Evolutionary conservation across 2,113 vertebrate genomes (phyloP).

Genomic region (Gavialis gangeticus): DNA sequence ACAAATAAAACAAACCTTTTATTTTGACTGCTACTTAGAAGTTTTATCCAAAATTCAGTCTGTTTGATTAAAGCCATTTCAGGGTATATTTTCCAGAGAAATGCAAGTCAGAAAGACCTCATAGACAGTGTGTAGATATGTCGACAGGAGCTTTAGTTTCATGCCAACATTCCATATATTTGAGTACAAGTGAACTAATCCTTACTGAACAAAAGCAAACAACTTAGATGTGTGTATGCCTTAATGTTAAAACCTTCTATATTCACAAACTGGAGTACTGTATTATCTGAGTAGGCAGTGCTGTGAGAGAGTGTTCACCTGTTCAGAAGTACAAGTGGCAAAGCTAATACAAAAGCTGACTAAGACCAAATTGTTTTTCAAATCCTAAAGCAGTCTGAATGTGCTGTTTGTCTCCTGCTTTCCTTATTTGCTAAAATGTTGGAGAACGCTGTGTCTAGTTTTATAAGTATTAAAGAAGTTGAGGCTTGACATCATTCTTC

Average conservation of each 20-base stretch:
- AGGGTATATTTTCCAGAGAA: slow-evolving; percentile 77
- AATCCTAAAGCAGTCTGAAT: slow-evolving; percentile 33
- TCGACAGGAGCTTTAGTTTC: slow-evolving; percentile 81
- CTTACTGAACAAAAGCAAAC: slow-evolving; percentile 83
- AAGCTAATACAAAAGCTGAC: slow-evolving; percentile 44
- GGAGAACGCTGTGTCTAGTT: slow-evolving; percentile 19
- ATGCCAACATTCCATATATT: slow-evolving; percentile 88
- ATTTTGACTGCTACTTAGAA: slow-evolving; percentile 86
- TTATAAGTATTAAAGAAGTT: background rate
- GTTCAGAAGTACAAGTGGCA: slow-evolving; percentile 48
- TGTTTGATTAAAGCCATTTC: slow-evolving; percentile 80
- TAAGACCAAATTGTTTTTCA: slow-evolving; percentile 16
- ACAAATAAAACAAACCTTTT: slow-evolving; percentile 83
- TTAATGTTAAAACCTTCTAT: slow-evolving; percentile 78
- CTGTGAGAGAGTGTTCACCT: slow-evolving; percentile 64
- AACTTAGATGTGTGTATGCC: slow-evolving; percentile 80
- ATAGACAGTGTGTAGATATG: slow-evolving; percentile 74
- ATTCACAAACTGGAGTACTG: slow-evolving; percentile 69
- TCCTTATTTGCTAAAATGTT: slow-evolving; percentile 20
- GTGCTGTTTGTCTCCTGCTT: slow-evolving; percentile 17
- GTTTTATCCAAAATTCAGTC: slow-evolving; percentile 81
- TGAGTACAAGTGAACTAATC: slow-evolving; percentile 77
- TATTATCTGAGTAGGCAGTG: slow-evolving; percentile 63
- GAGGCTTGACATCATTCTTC: slow-evolving; percentile 18
- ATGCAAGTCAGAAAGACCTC: slow-evolving; percentile 74